Evolutionary conservation across 2,113 vertebrate genomes (phyloP).

Genomic region (Cromileptes altivelis): DNA sequence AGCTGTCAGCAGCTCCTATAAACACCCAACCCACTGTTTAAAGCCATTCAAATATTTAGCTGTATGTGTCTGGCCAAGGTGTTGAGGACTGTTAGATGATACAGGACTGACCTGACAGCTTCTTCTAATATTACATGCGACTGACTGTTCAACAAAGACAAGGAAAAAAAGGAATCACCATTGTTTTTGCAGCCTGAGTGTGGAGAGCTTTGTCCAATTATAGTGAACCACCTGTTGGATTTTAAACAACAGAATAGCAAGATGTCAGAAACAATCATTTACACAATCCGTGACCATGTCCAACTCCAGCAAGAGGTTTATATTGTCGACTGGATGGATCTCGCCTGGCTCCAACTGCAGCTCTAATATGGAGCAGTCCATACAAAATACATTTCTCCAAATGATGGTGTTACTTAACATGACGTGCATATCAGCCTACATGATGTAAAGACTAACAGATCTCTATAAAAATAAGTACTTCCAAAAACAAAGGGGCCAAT

Average conservation of each 20-base stretch:
- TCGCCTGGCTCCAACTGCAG: conserved; percentile 32
- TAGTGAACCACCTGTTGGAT: conserved; percentile 68
- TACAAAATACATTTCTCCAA: conserved; percentile 8
- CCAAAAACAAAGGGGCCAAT: conserved; percentile 12
- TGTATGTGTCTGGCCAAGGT: conserved; percentile 16
- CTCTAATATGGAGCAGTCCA: conserved; percentile 41
- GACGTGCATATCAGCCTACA: neutral
- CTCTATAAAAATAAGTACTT: conserved; percentile 1
- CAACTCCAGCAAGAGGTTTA: conserved; percentile 56
- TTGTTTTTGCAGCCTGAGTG: conserved; percentile 27
- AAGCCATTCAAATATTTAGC: conserved; percentile 19
- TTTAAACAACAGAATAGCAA: conserved; percentile 64
- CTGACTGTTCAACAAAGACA: conserved; percentile 7
- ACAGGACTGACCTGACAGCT: conserved; percentile 11
- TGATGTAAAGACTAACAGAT: neutral
- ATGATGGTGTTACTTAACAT: neutral
- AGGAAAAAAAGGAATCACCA: conserved; percentile 35
- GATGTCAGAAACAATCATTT: conserved; percentile 62
- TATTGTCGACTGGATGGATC: conserved; percentile 64
- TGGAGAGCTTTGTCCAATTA: conserved; percentile 39
- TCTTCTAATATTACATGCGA: conserved; percentile 3
- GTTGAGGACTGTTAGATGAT: conserved; percentile 2
- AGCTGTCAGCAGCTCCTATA: conserved; percentile 11
- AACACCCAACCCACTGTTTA: conserved; percentile 13
- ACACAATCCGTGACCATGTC: conserved; percentile 44